Base-by-base conservation (phyloP, 2,113 vertebrate genomes). In the Rhinopomastus cyanomelas region DNA sequence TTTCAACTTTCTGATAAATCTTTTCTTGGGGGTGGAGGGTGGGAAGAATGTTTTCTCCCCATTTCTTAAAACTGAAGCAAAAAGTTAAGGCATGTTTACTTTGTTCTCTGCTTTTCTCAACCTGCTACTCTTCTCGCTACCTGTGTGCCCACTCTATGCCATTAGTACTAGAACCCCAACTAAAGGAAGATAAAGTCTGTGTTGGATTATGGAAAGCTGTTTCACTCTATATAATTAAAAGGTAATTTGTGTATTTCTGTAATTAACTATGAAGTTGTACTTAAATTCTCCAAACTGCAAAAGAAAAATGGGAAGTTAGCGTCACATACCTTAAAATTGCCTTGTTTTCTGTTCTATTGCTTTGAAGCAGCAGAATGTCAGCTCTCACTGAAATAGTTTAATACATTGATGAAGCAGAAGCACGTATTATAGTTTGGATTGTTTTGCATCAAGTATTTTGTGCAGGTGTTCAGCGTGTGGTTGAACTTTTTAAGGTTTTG, bases 41-140 rank as follows among this genome's bases (percentile, higher is more conserved):
- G 89, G 74, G 59, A 78, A 56, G 85, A 48, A 81, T 84, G 74
- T 81, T 55, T 92, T 90, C 71, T 93, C 78, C 93, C 66, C 71
- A 4, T 92, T 92, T 93, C 62, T 81, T 76, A 11, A 66, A 92
- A 79, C 34, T 87, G 55, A 87, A 87, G 75, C 66, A 76, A 87
- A 79, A 92, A 92, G 89, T 90, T 81, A 86, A 92, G 93, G 95
- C 81, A 61, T 87, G 62, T 94, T 95, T 89, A 57, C 91, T 91
- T 85, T 95, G 61, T 95, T 95, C 92, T 95, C 81, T 95, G 93
- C 93, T 95, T 95, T 81, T 95, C 93, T 95, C 87, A 91, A 91
- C 85, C 81, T 92, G 81, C 92, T 95, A 79, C 71, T 95, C 59
- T 94, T 66, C 85, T 93, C 5, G 75, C 95, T 95, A 85, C 93